Evolutionary conservation across 2,888 invertebrate genomes (phyloP).

Genomic region (Beris chalybata): DNA sequence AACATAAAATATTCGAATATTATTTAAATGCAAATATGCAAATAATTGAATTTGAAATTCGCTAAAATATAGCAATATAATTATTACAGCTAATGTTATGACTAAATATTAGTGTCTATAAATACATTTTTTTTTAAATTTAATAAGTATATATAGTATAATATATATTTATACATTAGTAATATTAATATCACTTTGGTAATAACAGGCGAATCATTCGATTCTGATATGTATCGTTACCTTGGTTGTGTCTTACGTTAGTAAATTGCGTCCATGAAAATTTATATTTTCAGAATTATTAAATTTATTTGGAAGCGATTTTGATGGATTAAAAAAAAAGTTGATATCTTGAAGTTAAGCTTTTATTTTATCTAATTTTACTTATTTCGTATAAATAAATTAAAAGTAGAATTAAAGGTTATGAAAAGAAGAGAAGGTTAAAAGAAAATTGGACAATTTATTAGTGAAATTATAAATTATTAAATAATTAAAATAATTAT

Average conservation of each 20-base stretch:
- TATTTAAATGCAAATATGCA: conserved; percentile 39
- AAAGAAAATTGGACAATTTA: too few species aligned
- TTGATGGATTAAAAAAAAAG: too few species aligned
- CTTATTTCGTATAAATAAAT: too few species aligned
- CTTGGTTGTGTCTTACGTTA: conserved; percentile 65
- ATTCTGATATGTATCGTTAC: conserved; percentile 75
- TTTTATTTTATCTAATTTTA: too few species aligned
- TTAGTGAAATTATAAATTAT: too few species aligned
- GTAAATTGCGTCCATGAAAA: conserved; percentile 30
- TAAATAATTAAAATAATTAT: too few species aligned
- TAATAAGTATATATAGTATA: conserved; percentile 41
- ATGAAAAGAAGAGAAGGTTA: too few species aligned
- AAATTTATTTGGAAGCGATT: too few species aligned
- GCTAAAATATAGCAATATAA: conserved; percentile 26
- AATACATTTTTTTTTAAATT: conserved; percentile 30
- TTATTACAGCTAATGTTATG: conserved; percentile 40
- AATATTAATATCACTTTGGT: conserved; percentile 58
- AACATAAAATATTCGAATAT: conserved; percentile 39
- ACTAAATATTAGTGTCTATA: conserved; percentile 34
- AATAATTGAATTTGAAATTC: too few species aligned
- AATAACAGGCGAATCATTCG: conserved; percentile 66
- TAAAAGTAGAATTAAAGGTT: too few species aligned
- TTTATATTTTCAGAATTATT: too few species aligned
- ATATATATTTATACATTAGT: conserved; percentile 38
- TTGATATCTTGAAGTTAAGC: too few species aligned